Conservation (phyloP, 2,797 vertebrate genomes). For the Sebastes hubbsi region DNA sequence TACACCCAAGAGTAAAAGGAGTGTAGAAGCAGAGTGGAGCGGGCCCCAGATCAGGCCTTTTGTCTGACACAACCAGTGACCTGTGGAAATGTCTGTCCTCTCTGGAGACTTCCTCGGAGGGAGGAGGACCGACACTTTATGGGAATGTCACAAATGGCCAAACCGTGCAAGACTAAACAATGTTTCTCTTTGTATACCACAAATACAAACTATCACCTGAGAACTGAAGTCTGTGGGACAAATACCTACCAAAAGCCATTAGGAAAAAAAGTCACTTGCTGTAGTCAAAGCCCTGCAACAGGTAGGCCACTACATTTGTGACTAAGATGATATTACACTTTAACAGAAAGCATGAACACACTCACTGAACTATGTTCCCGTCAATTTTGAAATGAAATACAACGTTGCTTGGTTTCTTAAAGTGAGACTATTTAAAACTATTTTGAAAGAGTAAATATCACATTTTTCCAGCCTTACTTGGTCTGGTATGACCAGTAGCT, state of each 20-base stretch:
- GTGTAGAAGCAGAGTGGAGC: slow-evolving; percentile 32
- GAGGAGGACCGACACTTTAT: slow-evolving; percentile 55
- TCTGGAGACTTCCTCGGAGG: slow-evolving; percentile 43
- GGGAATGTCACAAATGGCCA: slow-evolving; percentile 65
- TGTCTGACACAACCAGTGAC: slow-evolving; percentile 67
- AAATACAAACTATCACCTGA: slow-evolving; percentile 51
- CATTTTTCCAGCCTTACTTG: neutral
- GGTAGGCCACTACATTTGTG: neutral
- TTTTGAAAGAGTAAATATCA: neutral
- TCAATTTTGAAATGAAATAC: neutral
- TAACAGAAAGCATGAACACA: neutral
- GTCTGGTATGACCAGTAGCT: neutral
- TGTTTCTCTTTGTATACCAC: slow-evolving; percentile 50
- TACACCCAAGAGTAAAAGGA: slow-evolving; percentile 61
- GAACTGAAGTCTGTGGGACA: slow-evolving; percentile 16
- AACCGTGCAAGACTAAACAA: slow-evolving; percentile 54
- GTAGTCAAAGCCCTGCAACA: neutral
- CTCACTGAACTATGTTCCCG: neutral
- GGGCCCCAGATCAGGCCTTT: slow-evolving; percentile 56
- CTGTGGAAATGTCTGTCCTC: slow-evolving; percentile 72
- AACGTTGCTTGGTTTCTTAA: neutral
- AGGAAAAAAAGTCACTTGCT: neutral
- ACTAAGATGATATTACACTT: neutral
- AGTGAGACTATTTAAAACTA: neutral
- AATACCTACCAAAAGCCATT: neutral